phyloP scores from a whole-genome alignment of 1,140 invertebrate genomes.

The Caenorhabditis remanei region DNA sequence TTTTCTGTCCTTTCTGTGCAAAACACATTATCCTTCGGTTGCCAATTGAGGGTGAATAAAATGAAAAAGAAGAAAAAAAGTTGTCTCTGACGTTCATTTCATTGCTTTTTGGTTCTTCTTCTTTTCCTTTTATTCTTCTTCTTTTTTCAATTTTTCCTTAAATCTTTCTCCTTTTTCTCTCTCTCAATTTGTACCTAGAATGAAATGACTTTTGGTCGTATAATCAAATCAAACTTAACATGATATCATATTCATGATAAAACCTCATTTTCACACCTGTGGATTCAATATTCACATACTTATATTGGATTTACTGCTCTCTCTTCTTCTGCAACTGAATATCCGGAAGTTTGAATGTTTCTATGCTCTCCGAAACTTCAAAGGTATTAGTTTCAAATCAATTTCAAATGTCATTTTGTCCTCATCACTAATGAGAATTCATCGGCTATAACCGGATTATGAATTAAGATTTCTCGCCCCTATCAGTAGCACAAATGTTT shows the following conservation, averaged over 20 bases:
- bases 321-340: background rate
- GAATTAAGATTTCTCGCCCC: background rate
- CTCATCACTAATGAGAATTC: background rate
- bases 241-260: conserved; percentile 43
- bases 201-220: background rate
- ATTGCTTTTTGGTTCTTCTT: conserved; percentile 42
- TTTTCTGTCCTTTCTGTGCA: conserved; percentile 21
- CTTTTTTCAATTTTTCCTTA: background rate
- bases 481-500: conserved; percentile 7
- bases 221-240: background rate
- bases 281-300: too few relatives aligned
- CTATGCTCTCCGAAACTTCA: conserved; percentile 8
- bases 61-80: background rate
- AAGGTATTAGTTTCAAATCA: background rate
- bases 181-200: background rate
- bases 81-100: background rate
- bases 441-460: conserved; percentile 7
- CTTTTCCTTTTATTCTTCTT: background rate
- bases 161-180: background rate
- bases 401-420: background rate
- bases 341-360: background rate
- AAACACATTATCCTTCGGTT: conserved; percentile 38
- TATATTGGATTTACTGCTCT: too few relatives aligned
- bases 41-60: background rate
- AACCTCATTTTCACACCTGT: background rate